phyloP scores from a whole-genome alignment of 2,113 vertebrate species.

The Chloroceryle aenea region DNA sequence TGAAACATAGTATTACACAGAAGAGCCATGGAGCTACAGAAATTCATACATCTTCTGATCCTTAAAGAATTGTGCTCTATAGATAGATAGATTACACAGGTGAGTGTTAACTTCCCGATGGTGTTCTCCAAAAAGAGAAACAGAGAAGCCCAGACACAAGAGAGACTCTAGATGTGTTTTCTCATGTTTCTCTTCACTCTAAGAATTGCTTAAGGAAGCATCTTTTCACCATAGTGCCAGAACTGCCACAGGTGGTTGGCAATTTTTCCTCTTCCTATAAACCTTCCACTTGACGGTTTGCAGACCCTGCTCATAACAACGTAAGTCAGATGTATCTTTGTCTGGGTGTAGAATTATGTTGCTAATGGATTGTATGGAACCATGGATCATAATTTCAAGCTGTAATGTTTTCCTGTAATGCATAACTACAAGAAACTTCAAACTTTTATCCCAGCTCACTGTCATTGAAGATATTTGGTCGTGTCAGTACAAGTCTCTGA shows the following conservation, averaged over 20 bases:
- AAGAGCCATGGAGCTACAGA: background rate
- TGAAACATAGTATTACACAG: background rate
- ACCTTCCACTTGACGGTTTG: background rate
- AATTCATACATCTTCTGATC: background rate
- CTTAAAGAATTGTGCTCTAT: background rate
- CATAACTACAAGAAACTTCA: background rate
- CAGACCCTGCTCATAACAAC: background rate
- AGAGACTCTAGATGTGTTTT: background rate
- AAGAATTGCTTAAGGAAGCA: accelerated
- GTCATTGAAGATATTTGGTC: background rate
- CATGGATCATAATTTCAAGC: background rate
- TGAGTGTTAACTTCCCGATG: background rate
- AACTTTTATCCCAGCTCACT: background rate
- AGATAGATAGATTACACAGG: background rate
- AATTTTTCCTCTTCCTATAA: background rate
- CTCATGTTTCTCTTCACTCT: background rate
- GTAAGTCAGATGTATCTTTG: background rate
- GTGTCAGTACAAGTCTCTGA: background rate
- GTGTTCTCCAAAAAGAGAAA: background rate
- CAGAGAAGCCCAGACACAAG: background rate
- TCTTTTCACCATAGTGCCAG: background rate
- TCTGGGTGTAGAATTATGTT: background rate
- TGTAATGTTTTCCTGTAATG: background rate
- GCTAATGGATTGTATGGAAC: background rate
- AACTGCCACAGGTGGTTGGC: background rate